phyloP scores from a whole-genome alignment of 2,888 invertebrate species.

The Unio pictorum region DNA sequence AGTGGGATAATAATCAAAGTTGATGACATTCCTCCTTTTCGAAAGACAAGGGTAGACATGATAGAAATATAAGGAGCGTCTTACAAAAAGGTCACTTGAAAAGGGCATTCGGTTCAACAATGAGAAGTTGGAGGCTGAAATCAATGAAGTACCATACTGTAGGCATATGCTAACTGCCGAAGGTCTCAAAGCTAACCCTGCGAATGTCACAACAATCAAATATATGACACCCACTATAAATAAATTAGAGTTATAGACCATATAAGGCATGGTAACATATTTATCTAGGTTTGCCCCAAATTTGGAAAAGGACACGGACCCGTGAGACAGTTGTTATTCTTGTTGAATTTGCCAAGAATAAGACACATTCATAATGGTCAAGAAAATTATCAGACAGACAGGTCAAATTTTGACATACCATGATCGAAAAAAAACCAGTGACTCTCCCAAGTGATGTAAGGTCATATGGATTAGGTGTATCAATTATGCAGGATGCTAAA shows the following conservation, averaged over 20 bases:
- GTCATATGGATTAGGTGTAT: conserved; percentile 26
- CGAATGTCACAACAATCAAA: too few relatives aligned
- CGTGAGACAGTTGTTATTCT: neutral
- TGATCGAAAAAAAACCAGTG: conserved; percentile 9
- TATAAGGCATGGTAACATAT: too few relatives aligned
- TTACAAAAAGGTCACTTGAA: conserved; percentile 9
- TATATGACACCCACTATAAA: too few relatives aligned
- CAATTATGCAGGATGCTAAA: conserved; percentile 32
- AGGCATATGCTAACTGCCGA: too few relatives aligned
- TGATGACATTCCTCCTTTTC: conserved; percentile 30
- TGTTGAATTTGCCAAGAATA: neutral
- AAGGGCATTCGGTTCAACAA: too few relatives aligned
- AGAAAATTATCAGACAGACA: conserved; percentile 13
- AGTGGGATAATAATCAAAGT: conserved; percentile 19
- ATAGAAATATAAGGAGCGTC: conserved; percentile 24
- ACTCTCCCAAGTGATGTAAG: conserved; percentile 24
- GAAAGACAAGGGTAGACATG: conserved; percentile 24
- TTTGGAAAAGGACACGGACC: conserved; percentile 1
- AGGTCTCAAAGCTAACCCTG: too few relatives aligned
- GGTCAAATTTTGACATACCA: conserved; percentile 13
- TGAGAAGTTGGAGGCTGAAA: too few relatives aligned
- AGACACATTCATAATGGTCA: conserved; percentile 20
- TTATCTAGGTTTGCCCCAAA: conserved; percentile 11
- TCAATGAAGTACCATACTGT: too few relatives aligned
- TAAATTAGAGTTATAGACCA: too few relatives aligned